Percentiles rank a stretch among this genome's conserved stretches.
Evolutionary conservation across 2,113 vertebrate genomes (phyloP).

Genomic region (Onychostoma macrolepis): DNA sequence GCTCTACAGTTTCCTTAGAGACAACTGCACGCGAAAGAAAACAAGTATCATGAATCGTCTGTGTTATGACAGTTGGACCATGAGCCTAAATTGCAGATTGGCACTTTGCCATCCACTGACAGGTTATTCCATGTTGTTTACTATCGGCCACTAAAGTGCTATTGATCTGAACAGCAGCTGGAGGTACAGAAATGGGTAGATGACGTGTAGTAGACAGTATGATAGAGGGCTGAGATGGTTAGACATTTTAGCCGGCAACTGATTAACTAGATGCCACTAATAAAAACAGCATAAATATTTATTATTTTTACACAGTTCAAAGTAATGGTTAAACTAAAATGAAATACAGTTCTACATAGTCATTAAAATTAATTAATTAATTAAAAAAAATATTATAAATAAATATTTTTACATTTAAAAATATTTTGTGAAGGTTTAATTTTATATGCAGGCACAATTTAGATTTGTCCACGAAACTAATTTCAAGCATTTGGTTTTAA

Average conservation of each 20-base stretch:
- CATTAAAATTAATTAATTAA: neutral
- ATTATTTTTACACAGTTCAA: neutral
- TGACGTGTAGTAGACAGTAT: constrained; percentile 26
- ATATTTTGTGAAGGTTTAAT: neutral
- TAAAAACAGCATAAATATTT: neutral
- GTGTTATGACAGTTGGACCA: neutral
- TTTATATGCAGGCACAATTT: neutral
- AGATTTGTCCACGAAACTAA: neutral
- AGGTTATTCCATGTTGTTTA: constrained; percentile 43
- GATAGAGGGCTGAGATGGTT: neutral
- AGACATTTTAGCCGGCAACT: neutral
- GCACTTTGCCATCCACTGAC: constrained; percentile 41
- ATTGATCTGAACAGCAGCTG: constrained; percentile 49
- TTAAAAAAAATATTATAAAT: no score
- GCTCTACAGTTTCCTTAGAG: neutral
- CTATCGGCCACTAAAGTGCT: constrained; percentile 45
- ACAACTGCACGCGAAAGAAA: neutral
- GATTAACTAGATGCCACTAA: constrained; percentile 15
- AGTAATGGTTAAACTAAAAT: neutral
- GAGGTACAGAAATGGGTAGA: constrained; percentile 32
- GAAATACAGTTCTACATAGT: neutral
- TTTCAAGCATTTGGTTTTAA: neutral
- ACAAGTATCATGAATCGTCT: constrained; percentile 7
- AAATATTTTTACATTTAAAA: neutral
- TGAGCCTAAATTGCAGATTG: constrained; percentile 39